These are phyloP conservation scores for Microtus ochrogaster DNA, from an alignment of 2,113 vertebrate genomes.

Conservation along the genomic window DNA sequence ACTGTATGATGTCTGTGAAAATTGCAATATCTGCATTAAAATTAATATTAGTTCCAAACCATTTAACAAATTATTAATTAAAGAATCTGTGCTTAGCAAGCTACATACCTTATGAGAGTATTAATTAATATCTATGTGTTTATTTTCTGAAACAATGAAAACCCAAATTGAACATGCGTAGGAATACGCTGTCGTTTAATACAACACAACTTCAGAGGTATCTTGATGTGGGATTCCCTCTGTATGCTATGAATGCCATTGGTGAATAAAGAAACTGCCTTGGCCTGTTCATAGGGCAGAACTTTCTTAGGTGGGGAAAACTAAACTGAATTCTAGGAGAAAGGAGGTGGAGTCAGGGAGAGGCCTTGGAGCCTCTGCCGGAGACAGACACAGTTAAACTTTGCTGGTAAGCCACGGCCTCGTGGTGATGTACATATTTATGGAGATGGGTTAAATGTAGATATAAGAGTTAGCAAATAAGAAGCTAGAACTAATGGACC, in stretches of 20 bases:
- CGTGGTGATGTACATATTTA: too few species aligned
- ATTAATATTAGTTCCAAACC: conserved; percentile 59
- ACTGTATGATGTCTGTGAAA: conserved; percentile 50
- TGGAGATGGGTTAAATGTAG: too few species aligned
- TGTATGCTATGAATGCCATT: too few species aligned
- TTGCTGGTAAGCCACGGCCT: too few species aligned
- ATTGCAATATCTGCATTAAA: conserved; percentile 60
- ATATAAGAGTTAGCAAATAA: too few species aligned
- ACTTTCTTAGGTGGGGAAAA: too few species aligned
- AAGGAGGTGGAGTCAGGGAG: too few species aligned
- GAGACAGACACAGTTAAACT: too few species aligned
- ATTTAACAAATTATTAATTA: conserved; percentile 63
- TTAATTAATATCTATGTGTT: not conserved
- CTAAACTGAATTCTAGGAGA: too few species aligned
- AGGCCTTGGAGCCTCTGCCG: accelerated
- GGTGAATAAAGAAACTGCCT: too few species aligned
- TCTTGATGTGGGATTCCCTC: not conserved
- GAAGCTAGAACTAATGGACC: too few species aligned
- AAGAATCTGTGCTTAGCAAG: not conserved
- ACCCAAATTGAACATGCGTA: not conserved
- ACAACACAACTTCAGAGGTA: conserved; percentile 1
- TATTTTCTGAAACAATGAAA: conserved; percentile 46
- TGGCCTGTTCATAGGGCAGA: too few species aligned
- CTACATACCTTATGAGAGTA: not conserved
- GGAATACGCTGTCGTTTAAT: not conserved